Evolutionary conservation across 2,797 vertebrate species (phyloP), one percentile per base, ranked within the genome.

Genomic region (Glyptemys insculpta): DNA sequence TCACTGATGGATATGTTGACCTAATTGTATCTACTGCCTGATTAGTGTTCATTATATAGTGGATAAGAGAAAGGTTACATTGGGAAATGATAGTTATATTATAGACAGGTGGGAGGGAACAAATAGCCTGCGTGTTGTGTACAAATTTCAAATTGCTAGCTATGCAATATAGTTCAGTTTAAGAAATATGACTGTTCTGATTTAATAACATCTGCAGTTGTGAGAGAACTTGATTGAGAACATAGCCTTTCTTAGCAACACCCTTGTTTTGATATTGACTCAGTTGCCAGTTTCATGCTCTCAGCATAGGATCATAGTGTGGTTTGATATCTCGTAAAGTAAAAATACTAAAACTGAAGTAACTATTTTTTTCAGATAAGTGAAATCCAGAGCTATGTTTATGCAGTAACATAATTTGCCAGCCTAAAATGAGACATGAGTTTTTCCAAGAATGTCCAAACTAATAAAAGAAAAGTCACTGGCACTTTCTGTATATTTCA

Each of bases 401-500:
- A 29, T 29, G 50, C 34, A 49, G 2, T 47, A 16, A 15, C 5
- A 91, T 78, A 52, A 50, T 41, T 56, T 89, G 18, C 37, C 34
- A 88, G 1, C 19, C 5, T 56, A 62, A 44, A 91, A 5, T 90
- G 54, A 93, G 7, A 31, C 27, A 18, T 29, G 3, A 25, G 1
- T 0, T 49, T 93, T 95, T 89, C 54, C 44, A 85, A 92, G 25
- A 53, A 57, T 91, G 52, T 65, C 16, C 12, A 88, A 89, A 44
- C 21, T 83, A 87, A 3, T 62, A 37, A 59, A n/a, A 87, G 78
- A 91, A 81, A 90, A 95, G 72, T 52, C 14, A 44, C 65, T 57
- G 12, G n/a, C 79, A 1, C 59, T 91, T 95, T 50, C 88, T 50
- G 29, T 4, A 31, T 87, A 94, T 94, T 68, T 86, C 21, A 76